Conservation (phyloP, 1,140 invertebrate genomes). For the Bombus terrestris region DNA sequence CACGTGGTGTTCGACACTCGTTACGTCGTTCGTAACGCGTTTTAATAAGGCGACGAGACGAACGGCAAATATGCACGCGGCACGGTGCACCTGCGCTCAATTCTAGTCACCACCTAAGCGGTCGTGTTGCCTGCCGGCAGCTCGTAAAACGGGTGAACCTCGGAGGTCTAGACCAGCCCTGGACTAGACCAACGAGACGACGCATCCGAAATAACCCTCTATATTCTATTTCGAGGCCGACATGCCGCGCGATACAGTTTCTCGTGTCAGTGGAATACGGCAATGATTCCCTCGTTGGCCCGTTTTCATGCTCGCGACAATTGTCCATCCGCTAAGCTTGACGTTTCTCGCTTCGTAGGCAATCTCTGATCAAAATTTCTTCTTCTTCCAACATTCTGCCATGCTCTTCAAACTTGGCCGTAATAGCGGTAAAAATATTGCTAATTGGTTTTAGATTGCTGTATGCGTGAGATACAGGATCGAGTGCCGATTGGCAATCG, state of each 20-base stretch:
- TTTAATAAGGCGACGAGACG: conserved; percentile 55
- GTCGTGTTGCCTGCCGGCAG: conserved; percentile 61
- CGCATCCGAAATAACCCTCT: conserved; percentile 77
- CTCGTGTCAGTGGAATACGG: conserved; percentile 66
- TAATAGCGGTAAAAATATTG: too few species aligned
- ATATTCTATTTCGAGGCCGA: conserved; percentile 76
- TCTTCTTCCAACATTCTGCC: too few species aligned
- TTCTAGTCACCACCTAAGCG: conserved; percentile 50
- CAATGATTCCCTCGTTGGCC: conserved; percentile 63
- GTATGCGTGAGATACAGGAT: too few species aligned
- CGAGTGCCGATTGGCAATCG: too few species aligned
- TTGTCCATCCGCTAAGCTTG: neutral
- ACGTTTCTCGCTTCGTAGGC: neutral
- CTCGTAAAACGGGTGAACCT: conserved; percentile 69
- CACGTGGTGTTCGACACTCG: conserved; percentile 18
- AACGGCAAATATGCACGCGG: conserved; percentile 55
- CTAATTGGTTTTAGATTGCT: too few species aligned
- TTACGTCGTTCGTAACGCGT: conserved; percentile 38
- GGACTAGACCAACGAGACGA: conserved; percentile 77
- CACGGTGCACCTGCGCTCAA: conserved; percentile 57
- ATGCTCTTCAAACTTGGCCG: too few species aligned
- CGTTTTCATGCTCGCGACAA: conserved; percentile 10
- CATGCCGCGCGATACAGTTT: conserved; percentile 67
- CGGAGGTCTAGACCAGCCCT: conserved; percentile 77
- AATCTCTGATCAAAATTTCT: neutral